phyloP scores from a whole-genome alignment of 2,797 vertebrate genomes.

The Cynodonichthys magdalenae region DNA sequence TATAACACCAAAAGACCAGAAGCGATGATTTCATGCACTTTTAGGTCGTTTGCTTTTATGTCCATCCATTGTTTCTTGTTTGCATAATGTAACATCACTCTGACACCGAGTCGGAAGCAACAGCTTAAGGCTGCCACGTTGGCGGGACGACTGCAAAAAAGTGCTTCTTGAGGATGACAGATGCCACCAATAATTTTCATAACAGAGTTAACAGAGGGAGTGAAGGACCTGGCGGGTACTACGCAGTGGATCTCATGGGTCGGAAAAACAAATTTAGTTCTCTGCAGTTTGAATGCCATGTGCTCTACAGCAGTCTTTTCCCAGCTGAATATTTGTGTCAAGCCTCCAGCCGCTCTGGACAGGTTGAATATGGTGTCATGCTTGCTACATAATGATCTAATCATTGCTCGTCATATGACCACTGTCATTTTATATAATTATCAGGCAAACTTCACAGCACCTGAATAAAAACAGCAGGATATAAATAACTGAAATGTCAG shows the following conservation, averaged over 20 bases:
- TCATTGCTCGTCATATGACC: background rate
- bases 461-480: conserved; percentile 3
- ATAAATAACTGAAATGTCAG: background rate
- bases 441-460: no score
- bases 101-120: conserved; percentile 39
- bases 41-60: conserved; percentile 11
- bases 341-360: conserved; percentile 21
- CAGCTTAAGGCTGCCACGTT: conserved; percentile 31
- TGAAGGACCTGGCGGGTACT: conserved; percentile 27
- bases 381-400: conserved; percentile 7
- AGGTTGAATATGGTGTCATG: conserved; percentile 17
- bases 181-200: conserved; percentile 60
- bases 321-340: conserved; percentile 33
- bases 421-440: background rate
- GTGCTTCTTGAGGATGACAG: conserved; percentile 46
- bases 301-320: conserved; percentile 31
- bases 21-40: conserved; percentile 21
- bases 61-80: conserved; percentile 15
- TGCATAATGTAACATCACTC: conserved; percentile 39
- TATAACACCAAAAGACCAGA: conserved; percentile 38
- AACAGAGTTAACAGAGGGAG: conserved; percentile 39
- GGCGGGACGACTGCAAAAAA: conserved; percentile 35
- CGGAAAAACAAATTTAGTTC: conserved; percentile 26
- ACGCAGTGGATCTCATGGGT: conserved; percentile 25
- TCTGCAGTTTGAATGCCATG: conserved; percentile 39